A percentile compares a stretch with the other conserved stretches of the same genome.
Evolutionary conservation across 2,113 vertebrate species (phyloP).

Genomic region (Nerophis ophidion): DNA sequence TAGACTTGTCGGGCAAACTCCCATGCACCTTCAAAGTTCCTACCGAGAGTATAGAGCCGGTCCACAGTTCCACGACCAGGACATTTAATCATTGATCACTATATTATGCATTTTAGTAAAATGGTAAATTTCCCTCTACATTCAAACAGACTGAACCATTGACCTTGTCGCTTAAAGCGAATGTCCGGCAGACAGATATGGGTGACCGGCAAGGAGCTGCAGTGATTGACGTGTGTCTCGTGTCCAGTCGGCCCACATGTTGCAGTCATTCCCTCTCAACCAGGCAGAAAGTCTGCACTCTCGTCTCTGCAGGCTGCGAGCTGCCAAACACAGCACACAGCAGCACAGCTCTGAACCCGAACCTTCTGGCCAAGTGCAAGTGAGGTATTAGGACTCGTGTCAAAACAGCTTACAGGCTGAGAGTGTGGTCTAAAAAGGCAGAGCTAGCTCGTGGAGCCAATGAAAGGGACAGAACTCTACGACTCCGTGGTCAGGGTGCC

Average conservation of each 20-base stretch:
- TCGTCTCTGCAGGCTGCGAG: constrained; percentile 36
- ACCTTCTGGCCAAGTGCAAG: constrained; percentile 53
- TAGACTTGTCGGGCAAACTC: too few relatives aligned
- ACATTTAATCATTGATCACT: too few relatives aligned
- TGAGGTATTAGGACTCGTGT: constrained; percentile 62
- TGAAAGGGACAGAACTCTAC: constrained; percentile 64
- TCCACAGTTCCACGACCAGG: too few relatives aligned
- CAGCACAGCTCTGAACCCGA: constrained; percentile 42
- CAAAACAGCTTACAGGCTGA: constrained; percentile 67
- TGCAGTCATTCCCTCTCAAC: constrained; percentile 36
- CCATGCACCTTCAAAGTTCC: too few relatives aligned
- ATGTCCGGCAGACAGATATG: constrained; percentile 3
- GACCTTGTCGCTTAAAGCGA: constrained; percentile 7
- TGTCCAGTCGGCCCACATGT: constrained; percentile 36
- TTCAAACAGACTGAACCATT: neutral
- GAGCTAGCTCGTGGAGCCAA: constrained; percentile 56
- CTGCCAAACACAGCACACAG: constrained; percentile 27
- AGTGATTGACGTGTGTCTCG: constrained; percentile 43
- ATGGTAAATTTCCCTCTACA: too few relatives aligned
- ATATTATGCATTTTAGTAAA: too few relatives aligned
- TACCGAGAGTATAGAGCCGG: too few relatives aligned
- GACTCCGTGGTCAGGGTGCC: constrained; percentile 27
- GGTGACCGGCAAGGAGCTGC: constrained; percentile 31
- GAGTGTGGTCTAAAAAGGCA: constrained; percentile 45
- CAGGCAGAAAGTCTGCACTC: constrained; percentile 40